Conservation (phyloP, 2,888 invertebrate genomes). For the Papilio elwesi region DNA sequence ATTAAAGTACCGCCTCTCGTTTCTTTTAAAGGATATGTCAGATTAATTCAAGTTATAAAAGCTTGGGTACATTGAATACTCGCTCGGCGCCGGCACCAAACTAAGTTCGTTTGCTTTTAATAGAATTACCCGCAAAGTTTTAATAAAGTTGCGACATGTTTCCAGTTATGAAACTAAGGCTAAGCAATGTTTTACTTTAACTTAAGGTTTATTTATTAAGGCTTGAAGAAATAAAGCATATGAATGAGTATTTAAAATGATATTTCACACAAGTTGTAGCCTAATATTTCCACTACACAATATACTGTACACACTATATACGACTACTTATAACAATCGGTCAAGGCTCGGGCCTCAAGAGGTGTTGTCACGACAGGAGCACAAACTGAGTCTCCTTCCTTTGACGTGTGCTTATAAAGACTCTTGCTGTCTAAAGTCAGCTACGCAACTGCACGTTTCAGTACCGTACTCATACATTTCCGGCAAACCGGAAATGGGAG, state of each 20-base stretch:
- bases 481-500: too few relatives aligned
- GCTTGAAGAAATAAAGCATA: background rate
- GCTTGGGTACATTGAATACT: slow-evolving; percentile 26
- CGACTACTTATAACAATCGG: too few relatives aligned
- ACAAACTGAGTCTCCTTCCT: too few relatives aligned
- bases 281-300: too few relatives aligned
- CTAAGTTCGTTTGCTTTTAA: slow-evolving; percentile 27
- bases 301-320: too few relatives aligned
- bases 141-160: slow-evolving; percentile 29
- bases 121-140: slow-evolving; percentile 34
- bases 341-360: too few relatives aligned
- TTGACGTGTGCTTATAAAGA: too few relatives aligned
- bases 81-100: background rate
- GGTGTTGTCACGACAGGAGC: too few relatives aligned
- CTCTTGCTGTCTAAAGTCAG: too few relatives aligned
- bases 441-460: too few relatives aligned
- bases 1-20: background rate
- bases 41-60: slow-evolving; percentile 1
- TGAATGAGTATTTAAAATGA: background rate
- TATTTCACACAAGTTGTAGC: too few relatives aligned
- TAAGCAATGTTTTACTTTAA: background rate
- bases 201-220: background rate
- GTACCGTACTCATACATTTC: too few relatives aligned
- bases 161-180: slow-evolving; percentile 16
- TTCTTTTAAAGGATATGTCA: slow-evolving; percentile 8